Evolutionary conservation across 2,888 invertebrate species (phyloP), one percentile per base, ranked within the genome.

Genomic region (Lasioglossum villosulum): DNA sequence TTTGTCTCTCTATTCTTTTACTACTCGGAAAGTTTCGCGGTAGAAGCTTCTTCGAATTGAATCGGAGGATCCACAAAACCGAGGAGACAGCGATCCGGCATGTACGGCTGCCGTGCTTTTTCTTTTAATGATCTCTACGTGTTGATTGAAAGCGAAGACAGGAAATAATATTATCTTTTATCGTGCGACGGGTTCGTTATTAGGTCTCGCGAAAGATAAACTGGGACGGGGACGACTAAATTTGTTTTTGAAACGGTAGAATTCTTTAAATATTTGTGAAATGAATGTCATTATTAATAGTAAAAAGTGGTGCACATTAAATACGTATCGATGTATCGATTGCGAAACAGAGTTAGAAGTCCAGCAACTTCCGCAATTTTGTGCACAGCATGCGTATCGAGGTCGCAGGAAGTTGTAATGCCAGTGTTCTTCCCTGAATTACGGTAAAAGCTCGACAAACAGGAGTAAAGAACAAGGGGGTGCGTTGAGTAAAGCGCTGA

Each of bases 381-480:
- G 34, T 56, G 2, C 8, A 37, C 70, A 14, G 42, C 23, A 52
- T 73, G 80, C 59, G 76, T 68, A 82, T 68, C 37, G 75, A 52
- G 73, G 72, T 77, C 87, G 34, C 27, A 56, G 14, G 48, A 39
- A 72, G 68, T 63, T 80, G 34, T 37, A 16, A 27, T 70, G 48
- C n/a, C 74, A 59, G 39, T 76, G 71, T 86, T 79, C 81, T 70
- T 16, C n/a, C 68, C 59, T 72, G 82, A 85, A 86, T 91, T 89
- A 85, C 77, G 77, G 68, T 91, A 84, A 90, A 90, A 90, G 90
- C 91, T 85, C 80, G 72, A 75, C 80, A 91, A 91, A 90, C 83
- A 84, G 42, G 71, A 42, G 6, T 52, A 71, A 76, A 56, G 82
- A 71, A 75, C 27, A 80, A 42, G 19, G 77, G 75, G 52, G 42